These are phyloP conservation scores for Folsomia manolachei DNA, from an alignment of 2,888 invertebrate species.

Conservation along the genomic window DNA sequence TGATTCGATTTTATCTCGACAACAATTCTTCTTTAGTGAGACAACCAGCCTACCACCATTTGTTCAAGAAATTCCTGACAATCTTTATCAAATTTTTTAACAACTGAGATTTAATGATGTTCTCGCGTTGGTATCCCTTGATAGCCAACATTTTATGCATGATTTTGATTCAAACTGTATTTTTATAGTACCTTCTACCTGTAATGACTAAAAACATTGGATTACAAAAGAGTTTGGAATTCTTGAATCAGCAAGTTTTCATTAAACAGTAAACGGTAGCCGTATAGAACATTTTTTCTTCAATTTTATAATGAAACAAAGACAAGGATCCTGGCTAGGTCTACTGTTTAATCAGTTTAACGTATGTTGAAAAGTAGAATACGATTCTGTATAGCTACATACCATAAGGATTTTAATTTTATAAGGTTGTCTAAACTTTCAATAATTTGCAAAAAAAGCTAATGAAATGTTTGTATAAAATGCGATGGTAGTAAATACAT, in stretches of 20 bases:
- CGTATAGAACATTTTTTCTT: too few relatives aligned
- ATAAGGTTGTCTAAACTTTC: too few relatives aligned
- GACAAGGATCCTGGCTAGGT: too few relatives aligned
- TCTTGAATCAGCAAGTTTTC: background rate
- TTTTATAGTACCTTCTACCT: background rate
- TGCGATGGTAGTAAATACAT: too few relatives aligned
- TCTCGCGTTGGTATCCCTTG: background rate
- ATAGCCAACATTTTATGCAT: background rate
- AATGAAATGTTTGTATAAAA: too few relatives aligned
- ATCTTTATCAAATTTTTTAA: constrained; percentile 8
- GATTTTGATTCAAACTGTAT: background rate
- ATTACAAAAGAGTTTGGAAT: background rate
- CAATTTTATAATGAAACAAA: too few relatives aligned
- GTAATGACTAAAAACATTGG: background rate
- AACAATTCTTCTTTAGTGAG: constrained; percentile 12
- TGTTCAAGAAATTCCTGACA: constrained; percentile 15
- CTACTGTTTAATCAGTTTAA: too few relatives aligned
- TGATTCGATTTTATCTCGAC: constrained; percentile 18
- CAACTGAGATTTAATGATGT: background rate
- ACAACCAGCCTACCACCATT: too few relatives aligned
- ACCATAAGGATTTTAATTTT: too few relatives aligned
- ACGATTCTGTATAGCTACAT: too few relatives aligned
- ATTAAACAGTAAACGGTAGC: background rate
- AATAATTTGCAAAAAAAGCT: too few relatives aligned
- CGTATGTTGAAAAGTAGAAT: too few relatives aligned